Conservation (phyloP, 2,113 vertebrate genomes). For the Ellobius talpinus region DNA sequence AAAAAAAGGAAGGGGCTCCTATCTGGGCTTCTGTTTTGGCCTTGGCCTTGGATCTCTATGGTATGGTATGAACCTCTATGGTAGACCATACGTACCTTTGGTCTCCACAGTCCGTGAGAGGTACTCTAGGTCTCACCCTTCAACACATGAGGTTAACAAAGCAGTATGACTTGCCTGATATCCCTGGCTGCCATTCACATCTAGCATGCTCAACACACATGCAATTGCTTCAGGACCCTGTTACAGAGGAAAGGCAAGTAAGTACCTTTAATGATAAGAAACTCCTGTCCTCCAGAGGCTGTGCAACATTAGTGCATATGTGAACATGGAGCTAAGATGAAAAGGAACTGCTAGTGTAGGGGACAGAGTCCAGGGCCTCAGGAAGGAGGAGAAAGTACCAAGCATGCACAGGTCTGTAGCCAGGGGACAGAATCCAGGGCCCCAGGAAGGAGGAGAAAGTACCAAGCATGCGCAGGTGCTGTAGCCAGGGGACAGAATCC, state of each 20-base stretch:
- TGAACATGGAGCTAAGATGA: neutral
- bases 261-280: no score
- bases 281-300: neutral
- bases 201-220: neutral
- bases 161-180: no score
- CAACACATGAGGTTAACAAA: neutral
- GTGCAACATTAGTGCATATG: no score
- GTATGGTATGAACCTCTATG: neutral
- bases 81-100: neutral
- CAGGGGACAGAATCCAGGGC: neutral
- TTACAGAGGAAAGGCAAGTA: neutral
- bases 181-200: neutral
- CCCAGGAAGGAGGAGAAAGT: no score
- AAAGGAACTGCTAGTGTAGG: neutral
- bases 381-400: no score
- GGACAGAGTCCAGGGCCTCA: no score
- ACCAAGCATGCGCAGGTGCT: no score
- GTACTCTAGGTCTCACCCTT: neutral
- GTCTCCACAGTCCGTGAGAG: neutral
- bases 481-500: neutral
- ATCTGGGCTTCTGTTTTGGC: neutral
- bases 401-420: no score
- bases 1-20: neutral
- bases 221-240: neutral
- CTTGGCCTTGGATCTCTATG: neutral